phyloP scores from a whole-genome alignment of 2,888 invertebrate species.

The Argynnis bischoffii region DNA sequence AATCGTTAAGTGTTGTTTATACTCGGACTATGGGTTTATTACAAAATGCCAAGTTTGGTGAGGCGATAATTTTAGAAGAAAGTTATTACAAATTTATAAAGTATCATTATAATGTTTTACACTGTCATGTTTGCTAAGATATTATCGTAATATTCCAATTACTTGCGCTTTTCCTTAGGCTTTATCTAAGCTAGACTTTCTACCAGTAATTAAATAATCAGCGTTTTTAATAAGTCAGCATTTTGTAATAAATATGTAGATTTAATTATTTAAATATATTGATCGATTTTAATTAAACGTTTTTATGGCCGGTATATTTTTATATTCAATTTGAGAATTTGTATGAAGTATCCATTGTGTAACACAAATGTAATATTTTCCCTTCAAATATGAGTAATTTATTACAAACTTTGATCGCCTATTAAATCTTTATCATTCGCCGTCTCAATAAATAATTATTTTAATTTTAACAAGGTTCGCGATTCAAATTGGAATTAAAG shows the following conservation, averaged over 20 bases:
- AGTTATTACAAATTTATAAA: conserved; percentile 23
- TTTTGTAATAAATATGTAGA: conserved; percentile 4
- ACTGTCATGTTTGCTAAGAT: conserved; percentile 17
- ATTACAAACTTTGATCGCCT: too few species aligned
- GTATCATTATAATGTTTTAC: conserved; percentile 22
- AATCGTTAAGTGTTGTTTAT: conserved; percentile 22
- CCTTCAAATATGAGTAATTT: too few species aligned
- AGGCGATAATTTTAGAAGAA: conserved; percentile 23
- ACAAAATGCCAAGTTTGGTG: conserved; percentile 27
- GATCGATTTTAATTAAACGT: too few species aligned
- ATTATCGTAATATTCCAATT: conserved; percentile 25
- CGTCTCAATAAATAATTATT: not conserved
- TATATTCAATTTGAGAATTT: not conserved
- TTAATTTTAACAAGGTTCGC: not conserved
- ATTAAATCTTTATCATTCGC: not conserved
- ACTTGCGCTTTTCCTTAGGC: conserved; percentile 15
- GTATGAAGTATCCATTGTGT: not conserved
- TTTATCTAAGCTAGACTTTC: conserved; percentile 13
- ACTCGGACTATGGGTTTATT: conserved; percentile 19
- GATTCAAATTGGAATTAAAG: not conserved
- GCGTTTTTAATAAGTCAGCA: not conserved
- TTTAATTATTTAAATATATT: not conserved
- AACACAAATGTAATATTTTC: not conserved
- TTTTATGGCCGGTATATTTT: too few species aligned
- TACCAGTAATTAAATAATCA: conserved; percentile 13